phyloP scores from a whole-genome alignment of 1,140 invertebrate genomes.

The Dryas iulia region DNA sequence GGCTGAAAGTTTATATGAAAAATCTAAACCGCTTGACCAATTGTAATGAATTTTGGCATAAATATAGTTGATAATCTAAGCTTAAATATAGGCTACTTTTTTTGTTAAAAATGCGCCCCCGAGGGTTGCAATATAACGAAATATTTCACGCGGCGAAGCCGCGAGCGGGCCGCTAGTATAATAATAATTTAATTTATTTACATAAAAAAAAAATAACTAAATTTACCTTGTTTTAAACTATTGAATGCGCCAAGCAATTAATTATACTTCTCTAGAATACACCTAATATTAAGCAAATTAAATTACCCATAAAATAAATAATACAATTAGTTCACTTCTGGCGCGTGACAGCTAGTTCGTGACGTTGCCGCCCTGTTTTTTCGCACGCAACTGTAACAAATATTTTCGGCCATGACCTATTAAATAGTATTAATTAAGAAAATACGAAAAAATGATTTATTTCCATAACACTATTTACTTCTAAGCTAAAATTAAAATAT shows the following conservation, averaged over 20 bases:
- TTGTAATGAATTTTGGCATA: too few relatives aligned
- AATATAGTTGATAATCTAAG: too few relatives aligned
- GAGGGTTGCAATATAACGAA: too few relatives aligned
- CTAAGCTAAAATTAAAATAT: background rate
- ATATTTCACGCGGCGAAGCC: too few relatives aligned
- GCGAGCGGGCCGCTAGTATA: too few relatives aligned
- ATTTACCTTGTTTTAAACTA: background rate
- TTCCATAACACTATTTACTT: background rate
- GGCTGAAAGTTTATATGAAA: too few relatives aligned
- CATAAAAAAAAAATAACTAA: too few relatives aligned
- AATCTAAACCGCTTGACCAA: too few relatives aligned
- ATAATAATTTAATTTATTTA: too few relatives aligned
- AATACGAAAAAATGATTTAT: constrained; percentile 35
- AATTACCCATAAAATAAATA: constrained; percentile 24
- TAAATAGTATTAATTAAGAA: constrained; percentile 9
- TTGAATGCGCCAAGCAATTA: background rate
- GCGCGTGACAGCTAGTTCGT: constrained; percentile 42
- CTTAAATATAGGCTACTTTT: too few relatives aligned
- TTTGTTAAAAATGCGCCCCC: too few relatives aligned
- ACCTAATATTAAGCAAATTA: background rate
- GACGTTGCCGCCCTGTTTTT: constrained; percentile 37
- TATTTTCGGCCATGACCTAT: constrained; percentile 37
- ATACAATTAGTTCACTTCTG: constrained; percentile 31
- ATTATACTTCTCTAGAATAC: background rate
- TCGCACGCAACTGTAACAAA: constrained; percentile 43